A percentile compares a stretch with the other conserved stretches of the same genome.
These are phyloP conservation scores for Geodia barretti DNA, from an alignment of 37 sponge, comb jelly and placozoan species.

Conservation along the genomic window DNA sequence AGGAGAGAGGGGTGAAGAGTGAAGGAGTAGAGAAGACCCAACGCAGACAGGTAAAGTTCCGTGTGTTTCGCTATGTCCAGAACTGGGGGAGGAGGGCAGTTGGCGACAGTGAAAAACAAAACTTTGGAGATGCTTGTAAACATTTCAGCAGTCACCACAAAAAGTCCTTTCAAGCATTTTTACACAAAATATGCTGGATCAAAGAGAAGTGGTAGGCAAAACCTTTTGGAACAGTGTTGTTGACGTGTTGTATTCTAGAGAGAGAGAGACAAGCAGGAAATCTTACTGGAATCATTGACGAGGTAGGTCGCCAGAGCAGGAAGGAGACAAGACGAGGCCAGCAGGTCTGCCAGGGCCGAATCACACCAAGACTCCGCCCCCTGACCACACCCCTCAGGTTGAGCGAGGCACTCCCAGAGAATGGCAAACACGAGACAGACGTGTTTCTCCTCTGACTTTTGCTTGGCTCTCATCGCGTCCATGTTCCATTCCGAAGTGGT, in stretches of 20 bases:
- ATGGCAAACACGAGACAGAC: constrained; percentile 62
- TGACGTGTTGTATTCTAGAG: too few relatives aligned
- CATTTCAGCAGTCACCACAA: too few relatives aligned
- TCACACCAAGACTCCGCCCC: constrained; percentile 13
- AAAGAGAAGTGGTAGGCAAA: too few relatives aligned
- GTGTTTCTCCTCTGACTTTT: constrained; percentile 73
- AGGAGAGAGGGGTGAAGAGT: constrained; percentile 29
- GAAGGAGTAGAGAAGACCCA: constrained; percentile 57
- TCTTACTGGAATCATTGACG: constrained; percentile 81
- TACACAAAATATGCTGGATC: too few relatives aligned
- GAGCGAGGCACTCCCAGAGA: constrained; percentile 39
- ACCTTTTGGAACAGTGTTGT: too few relatives aligned
- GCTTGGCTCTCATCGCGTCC: constrained; percentile 52
- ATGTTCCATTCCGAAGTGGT: constrained; percentile 81
- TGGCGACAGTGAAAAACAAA: too few relatives aligned
- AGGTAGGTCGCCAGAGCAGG: constrained; percentile 81
- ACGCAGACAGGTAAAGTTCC: constrained; percentile 66
- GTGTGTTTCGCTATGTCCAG: constrained; percentile 88
- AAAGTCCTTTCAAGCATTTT: too few relatives aligned
- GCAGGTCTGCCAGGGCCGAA: constrained; percentile 23
- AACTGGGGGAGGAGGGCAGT: too few relatives aligned
- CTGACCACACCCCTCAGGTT: not conserved
- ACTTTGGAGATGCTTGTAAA: too few relatives aligned
- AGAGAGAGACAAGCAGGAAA: not conserved
- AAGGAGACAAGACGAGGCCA: constrained; percentile 70